Evolutionary conservation across 2,113 vertebrate genomes (phyloP).

Genomic region (Phrynosoma platyrhinos): DNA sequence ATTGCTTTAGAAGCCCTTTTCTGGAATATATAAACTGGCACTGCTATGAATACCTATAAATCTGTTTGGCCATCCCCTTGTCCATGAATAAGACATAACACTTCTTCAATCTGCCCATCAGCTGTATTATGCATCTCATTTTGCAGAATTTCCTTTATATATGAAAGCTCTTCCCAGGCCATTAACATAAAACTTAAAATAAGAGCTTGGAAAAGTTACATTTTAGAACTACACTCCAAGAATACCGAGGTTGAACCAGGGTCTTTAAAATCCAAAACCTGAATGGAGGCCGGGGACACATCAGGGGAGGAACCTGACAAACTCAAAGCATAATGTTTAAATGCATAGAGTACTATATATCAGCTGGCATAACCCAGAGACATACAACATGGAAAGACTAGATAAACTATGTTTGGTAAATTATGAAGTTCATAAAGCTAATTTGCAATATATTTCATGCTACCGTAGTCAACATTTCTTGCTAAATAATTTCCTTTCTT

Average conservation of each 20-base stretch:
- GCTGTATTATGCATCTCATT: neutral
- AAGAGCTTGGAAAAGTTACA: neutral
- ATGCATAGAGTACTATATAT: no score
- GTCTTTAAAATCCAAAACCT: no score
- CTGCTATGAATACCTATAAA: neutral
- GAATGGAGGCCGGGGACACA: no score
- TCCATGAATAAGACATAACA: neutral
- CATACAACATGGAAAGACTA: no score
- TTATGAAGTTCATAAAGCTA: no score
- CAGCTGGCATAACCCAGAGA: no score
- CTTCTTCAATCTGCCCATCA: neutral
- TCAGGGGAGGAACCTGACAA: no score
- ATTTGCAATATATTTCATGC: no score
- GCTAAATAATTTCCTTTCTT: no score
- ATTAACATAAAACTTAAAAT: rapidly evolving
- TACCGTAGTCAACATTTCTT: no score
- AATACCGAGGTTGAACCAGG: neutral
- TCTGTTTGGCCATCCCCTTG: neutral
- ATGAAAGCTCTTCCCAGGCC: constrained; percentile 4
- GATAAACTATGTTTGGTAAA: no score
- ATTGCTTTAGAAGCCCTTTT: neutral
- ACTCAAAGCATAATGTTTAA: no score
- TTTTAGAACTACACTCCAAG: neutral
- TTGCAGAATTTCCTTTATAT: neutral
- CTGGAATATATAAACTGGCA: neutral